Percentiles rank a stretch among this genome's conserved stretches.
Conservation (phyloP, 2,888 invertebrate species). For the Brachypalpus laphriformis region DNA sequence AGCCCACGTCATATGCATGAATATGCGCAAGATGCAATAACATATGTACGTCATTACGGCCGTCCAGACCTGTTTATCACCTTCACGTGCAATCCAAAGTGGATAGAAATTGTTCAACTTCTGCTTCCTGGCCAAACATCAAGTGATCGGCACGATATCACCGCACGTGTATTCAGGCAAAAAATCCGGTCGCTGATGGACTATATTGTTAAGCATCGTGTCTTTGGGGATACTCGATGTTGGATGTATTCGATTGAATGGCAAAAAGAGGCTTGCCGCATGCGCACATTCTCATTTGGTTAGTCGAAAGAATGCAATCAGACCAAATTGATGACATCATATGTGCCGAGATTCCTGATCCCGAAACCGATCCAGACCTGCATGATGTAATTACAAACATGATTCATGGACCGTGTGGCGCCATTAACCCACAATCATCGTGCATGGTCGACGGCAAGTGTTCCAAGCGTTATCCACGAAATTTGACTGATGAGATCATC, state of each 20-base stretch:
- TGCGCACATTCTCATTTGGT: background rate
- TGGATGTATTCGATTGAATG: background rate
- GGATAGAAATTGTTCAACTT: too few species aligned
- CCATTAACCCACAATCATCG: too few species aligned
- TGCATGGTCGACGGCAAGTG: background rate
- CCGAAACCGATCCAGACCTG: background rate
- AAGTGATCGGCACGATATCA: constrained; percentile 1
- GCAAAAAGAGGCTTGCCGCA: background rate
- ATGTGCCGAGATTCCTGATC: background rate
- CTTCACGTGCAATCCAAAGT: too few species aligned
- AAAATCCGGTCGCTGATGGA: background rate
- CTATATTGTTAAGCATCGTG: background rate
- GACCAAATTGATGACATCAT: background rate
- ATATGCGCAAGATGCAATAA: too few species aligned
- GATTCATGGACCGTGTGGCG: background rate
- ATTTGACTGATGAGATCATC: too few species aligned
- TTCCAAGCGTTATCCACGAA: background rate
- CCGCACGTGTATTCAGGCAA: background rate
- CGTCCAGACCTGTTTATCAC: too few species aligned
- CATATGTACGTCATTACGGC: too few species aligned
- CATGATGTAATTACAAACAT: background rate
- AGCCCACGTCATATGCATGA: too few species aligned
- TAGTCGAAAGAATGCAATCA: background rate
- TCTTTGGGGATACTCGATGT: background rate
- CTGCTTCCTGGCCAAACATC: constrained; percentile 6